Percentiles rank a stretch among this genome's conserved stretches.
Evolutionary conservation across 1,140 invertebrate species (phyloP).

Genomic region (Lasioglossum baleicum): DNA sequence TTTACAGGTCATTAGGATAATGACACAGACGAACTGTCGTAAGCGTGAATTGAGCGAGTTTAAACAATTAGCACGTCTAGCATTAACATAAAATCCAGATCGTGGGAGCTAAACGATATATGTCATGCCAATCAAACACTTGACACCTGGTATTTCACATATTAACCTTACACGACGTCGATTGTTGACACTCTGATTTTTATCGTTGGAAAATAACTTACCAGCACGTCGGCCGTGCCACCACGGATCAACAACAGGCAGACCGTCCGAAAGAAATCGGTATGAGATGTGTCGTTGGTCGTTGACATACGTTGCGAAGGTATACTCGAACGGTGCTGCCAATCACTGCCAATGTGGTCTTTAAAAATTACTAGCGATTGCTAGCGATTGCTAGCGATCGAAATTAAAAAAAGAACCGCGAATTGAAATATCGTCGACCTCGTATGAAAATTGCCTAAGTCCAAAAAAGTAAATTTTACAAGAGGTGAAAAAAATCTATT

Average conservation of each 20-base stretch:
- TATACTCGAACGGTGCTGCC: conserved; percentile 25
- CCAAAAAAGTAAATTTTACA: too few species aligned
- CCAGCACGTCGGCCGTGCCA: conserved; percentile 60
- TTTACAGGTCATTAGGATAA: neutral
- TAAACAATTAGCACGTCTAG: neutral
- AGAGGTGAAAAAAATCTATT: too few species aligned
- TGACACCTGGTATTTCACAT: neutral
- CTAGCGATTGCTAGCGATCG: conserved; percentile 21
- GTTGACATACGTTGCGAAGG: conserved; percentile 54
- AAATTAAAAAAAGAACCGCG: too few species aligned
- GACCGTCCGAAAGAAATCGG: conserved; percentile 55
- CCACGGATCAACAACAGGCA: conserved; percentile 66
- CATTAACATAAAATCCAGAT: conserved; percentile 1
- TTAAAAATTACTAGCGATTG: conserved; percentile 37
- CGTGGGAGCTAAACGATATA: neutral
- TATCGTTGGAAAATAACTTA: conserved; percentile 16
- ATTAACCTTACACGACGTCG: neutral
- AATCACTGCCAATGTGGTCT: conserved; percentile 34
- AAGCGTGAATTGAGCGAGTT: neutral
- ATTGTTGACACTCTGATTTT: neutral
- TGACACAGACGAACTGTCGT: neutral
- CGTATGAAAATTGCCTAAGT: too few species aligned
- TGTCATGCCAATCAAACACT: neutral
- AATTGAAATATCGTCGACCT: too few species aligned
- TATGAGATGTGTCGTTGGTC: conserved; percentile 40